Evolutionary conservation across 2,113 vertebrate species (phyloP).

Genomic region (Etia nguti): DNA sequence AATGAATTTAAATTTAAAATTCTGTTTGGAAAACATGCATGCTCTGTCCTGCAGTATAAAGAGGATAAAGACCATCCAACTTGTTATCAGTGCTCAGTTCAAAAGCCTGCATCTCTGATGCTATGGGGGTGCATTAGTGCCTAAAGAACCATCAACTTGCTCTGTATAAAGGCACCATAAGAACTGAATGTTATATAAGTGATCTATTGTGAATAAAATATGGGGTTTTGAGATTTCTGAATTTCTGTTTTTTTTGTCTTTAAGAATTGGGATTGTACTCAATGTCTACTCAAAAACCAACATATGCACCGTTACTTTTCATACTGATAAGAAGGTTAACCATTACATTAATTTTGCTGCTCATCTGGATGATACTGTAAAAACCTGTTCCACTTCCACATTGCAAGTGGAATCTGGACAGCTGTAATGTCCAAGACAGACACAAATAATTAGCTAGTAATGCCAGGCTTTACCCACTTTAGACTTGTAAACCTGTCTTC

Average conservation of each 20-base stretch:
- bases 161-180: background rate
- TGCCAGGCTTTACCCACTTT: background rate
- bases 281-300: background rate
- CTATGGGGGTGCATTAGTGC: background rate
- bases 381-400: background rate
- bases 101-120: background rate
- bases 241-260: background rate
- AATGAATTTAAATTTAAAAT: background rate
- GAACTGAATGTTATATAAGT: background rate
- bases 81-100: background rate
- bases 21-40: background rate
- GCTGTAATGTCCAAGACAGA: background rate
- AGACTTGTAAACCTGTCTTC: background rate
- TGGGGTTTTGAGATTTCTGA: background rate
- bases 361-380: background rate
- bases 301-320: background rate
- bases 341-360: background rate
- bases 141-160: background rate
- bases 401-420: background rate
- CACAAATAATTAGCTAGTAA: background rate
- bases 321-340: background rate
- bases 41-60: background rate
- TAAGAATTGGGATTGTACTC: background rate
- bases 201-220: background rate
- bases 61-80: background rate